phyloP scores from a whole-genome alignment of 2,797 vertebrate species.

The Clamator glandarius region DNA sequence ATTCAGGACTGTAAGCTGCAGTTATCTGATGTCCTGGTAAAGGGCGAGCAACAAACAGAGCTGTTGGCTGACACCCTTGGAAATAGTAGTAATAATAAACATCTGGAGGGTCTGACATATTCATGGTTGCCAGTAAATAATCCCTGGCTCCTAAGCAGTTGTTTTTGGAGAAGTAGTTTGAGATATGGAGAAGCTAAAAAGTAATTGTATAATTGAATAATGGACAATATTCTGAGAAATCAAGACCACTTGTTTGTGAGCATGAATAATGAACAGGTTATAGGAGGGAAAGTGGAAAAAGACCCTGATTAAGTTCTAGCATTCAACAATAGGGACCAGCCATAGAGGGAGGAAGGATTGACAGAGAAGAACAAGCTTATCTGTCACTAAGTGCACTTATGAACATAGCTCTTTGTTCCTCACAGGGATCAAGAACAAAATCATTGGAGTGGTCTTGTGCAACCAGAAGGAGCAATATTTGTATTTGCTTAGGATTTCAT shows the following conservation, averaged over 20 bases:
- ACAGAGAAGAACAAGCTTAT: neutral
- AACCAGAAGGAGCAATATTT: neutral
- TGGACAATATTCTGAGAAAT: neutral
- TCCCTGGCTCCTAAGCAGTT: neutral
- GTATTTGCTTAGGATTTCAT: neutral
- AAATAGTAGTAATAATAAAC: constrained; percentile 50
- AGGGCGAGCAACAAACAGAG: neutral
- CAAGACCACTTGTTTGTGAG: neutral
- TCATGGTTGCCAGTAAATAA: constrained; percentile 47
- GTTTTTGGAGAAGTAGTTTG: constrained; percentile 1
- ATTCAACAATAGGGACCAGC: neutral
- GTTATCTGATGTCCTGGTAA: constrained; percentile 15
- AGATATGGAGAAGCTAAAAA: neutral
- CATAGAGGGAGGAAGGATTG: neutral
- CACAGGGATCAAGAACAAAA: neutral
- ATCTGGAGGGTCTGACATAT: constrained; percentile 51
- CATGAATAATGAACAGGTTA: neutral
- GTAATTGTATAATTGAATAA: neutral
- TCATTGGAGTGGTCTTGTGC: neutral
- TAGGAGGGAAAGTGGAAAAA: neutral
- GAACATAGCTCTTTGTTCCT: rapidly evolving
- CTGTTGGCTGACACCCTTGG: constrained; percentile 33
- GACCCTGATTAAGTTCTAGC: neutral
- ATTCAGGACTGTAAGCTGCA: neutral
- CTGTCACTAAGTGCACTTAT: neutral